Base-by-base conservation (phyloP, 2,888 invertebrate genomes). In the Phalangium opilio region DNA sequence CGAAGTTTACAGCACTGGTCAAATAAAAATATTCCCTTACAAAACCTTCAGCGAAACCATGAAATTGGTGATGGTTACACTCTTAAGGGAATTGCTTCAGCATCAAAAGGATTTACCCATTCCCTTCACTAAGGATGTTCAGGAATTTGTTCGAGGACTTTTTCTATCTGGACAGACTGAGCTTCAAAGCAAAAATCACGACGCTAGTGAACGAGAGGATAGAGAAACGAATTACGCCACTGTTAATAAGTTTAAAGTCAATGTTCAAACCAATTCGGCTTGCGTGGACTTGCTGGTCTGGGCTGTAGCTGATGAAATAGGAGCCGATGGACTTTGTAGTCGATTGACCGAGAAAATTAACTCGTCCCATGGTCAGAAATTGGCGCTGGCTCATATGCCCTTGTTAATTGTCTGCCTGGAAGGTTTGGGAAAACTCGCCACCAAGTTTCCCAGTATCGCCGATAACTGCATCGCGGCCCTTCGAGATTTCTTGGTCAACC, bases 261-360 rank as follows among this genome's bases (percentile, higher is more conserved):
- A 90, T 62, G 90, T 95, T 0, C 87, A 89, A 79, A 89, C 91
- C 0, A 93, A 93, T 69, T 90, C 95, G 0, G 91, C 91, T 1
- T 96, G 95, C 63, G 90, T 98, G 0, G 95, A 98, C 67, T 73
- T 98, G 7, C 73, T 98, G 2, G 93, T 96, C 27, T 98, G 96
- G 96, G 91, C 95, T 1, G 90, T 93, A 56, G 83, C 84, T 1
- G 95, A 95, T 66, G 95, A 95, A 72, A 84, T 86, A 93, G 95
- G 90, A 65, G 95, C 93, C 2, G 95, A 96, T 63, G 87, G 83
- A 59, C 70, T 96, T n/a, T 91, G 91, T 65, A 81, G 84, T 38
- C 77, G 90, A 19, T 70, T 96, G 39, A 87, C 86, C 0, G 95
- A 93, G 67, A 95, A 91, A 67, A 83, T 95, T 52, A 91, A 86